Percentiles rank a stretch among this genome's conserved stretches.
These are phyloP conservation scores for Pammene aurita DNA, from an alignment of 2,888 invertebrate genomes.

Conservation along the genomic window DNA sequence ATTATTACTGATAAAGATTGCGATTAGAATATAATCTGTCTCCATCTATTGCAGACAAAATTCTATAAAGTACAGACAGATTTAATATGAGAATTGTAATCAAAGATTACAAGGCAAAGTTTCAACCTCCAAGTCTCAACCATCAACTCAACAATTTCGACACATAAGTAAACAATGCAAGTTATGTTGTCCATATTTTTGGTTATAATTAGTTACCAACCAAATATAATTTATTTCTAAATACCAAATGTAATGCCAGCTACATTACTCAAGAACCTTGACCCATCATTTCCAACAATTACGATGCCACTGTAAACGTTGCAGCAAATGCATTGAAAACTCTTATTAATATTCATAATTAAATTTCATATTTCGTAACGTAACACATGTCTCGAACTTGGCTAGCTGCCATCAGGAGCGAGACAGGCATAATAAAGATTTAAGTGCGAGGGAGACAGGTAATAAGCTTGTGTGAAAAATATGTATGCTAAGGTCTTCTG, in stretches of 20 bases:
- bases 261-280: neutral
- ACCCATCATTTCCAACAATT: slow-evolving; percentile 12
- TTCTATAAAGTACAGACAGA: too few species aligned
- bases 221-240: too few species aligned
- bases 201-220: too few species aligned
- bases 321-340: slow-evolving; percentile 50
- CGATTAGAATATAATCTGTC: too few species aligned
- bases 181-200: too few species aligned
- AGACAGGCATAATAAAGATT: slow-evolving; percentile 64
- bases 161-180: too few species aligned
- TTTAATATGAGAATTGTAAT: too few species aligned
- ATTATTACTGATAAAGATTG: too few species aligned
- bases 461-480: slow-evolving; percentile 81
- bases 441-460: slow-evolving; percentile 74
- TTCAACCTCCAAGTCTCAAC: too few species aligned
- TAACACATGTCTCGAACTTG: slow-evolving; percentile 64
- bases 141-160: too few species aligned
- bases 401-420: slow-evolving; percentile 68
- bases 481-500: slow-evolving; percentile 81
- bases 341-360: slow-evolving; percentile 70
- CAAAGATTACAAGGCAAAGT: too few species aligned
- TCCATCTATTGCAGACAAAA: too few species aligned
- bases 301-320: slow-evolving; percentile 8
- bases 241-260: neutral
- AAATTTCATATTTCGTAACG: slow-evolving; percentile 81